Percentiles rank a stretch among this genome's conserved stretches.
These are phyloP conservation scores for Sylvietta virens DNA, from an alignment of 2,113 vertebrate genomes.

Conservation along the genomic window DNA sequence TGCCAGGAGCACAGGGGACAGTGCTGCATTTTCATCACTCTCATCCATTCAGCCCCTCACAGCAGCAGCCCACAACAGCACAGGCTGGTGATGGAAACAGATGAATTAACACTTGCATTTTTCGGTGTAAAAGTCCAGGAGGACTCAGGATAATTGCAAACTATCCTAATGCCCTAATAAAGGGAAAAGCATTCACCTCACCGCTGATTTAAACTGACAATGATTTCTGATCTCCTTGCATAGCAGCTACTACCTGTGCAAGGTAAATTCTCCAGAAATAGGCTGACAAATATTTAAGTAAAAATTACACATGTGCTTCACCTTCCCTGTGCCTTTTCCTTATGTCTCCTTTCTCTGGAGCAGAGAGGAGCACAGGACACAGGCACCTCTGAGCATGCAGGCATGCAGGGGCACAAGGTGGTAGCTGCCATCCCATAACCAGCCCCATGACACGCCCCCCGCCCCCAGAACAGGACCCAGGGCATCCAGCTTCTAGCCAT, in stretches of 20 bases:
- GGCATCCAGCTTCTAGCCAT: neutral
- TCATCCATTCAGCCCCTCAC: neutral
- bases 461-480: neutral
- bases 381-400: neutral
- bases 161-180: neutral
- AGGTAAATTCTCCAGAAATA: neutral
- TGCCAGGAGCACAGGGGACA: neutral
- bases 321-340: neutral
- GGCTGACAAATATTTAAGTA: neutral
- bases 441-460: accelerated
- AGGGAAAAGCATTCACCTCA: neutral
- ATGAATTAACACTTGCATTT: neutral
- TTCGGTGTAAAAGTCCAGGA: neutral
- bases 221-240: accelerated
- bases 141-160: neutral
- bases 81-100: neutral
- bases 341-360: neutral
- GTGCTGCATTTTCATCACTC: accelerated
- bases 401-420: neutral
- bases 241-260: neutral
- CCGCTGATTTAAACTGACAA: neutral
- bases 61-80: neutral
- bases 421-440: neutral
- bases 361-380: neutral
- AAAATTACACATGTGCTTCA: neutral